Conservation (phyloP, 2,113 vertebrate genomes). For the Merops nubicus region DNA sequence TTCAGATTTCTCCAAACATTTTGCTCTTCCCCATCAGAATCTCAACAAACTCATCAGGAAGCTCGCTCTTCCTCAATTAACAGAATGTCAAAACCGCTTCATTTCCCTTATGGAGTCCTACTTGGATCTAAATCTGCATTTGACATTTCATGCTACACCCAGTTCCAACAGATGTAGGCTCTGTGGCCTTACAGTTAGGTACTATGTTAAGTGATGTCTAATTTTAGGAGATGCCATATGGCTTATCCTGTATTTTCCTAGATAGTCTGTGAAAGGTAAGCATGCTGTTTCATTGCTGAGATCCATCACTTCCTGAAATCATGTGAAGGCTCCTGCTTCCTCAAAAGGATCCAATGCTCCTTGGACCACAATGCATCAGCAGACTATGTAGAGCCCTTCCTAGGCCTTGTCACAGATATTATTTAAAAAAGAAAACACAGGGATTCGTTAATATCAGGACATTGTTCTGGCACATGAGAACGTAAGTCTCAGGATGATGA, state of each 20-base stretch:
- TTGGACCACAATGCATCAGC: neutral
- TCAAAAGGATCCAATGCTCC: neutral
- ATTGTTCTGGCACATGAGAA: neutral
- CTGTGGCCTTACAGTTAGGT: slow-evolving; percentile 35
- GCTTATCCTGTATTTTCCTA: slow-evolving; percentile 6
- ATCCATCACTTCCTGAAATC: neutral
- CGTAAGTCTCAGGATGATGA: neutral
- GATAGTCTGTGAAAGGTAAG: slow-evolving; percentile 10
- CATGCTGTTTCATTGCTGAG: neutral
- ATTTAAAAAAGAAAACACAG: neutral
- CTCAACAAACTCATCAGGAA: neutral
- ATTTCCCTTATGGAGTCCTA: slow-evolving; percentile 14
- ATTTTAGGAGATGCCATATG: slow-evolving; percentile 63
- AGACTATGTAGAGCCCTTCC: neutral
- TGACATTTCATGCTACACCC: slow-evolving; percentile 51
- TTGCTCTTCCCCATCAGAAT: neutral
- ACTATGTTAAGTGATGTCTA: slow-evolving; percentile 35
- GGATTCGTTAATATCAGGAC: neutral
- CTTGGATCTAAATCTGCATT: slow-evolving; percentile 49
- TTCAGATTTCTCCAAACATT: neutral
- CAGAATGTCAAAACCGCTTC: neutral
- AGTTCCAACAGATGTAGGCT: slow-evolving; percentile 42
- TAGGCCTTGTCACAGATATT: neutral
- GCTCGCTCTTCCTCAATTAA: neutral
- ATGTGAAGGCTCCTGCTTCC: neutral